Evolutionary conservation across 2,888 invertebrate genomes (phyloP), one percentile per base, ranked within the genome.

Genomic region (Xestobium rufovillosum): DNA sequence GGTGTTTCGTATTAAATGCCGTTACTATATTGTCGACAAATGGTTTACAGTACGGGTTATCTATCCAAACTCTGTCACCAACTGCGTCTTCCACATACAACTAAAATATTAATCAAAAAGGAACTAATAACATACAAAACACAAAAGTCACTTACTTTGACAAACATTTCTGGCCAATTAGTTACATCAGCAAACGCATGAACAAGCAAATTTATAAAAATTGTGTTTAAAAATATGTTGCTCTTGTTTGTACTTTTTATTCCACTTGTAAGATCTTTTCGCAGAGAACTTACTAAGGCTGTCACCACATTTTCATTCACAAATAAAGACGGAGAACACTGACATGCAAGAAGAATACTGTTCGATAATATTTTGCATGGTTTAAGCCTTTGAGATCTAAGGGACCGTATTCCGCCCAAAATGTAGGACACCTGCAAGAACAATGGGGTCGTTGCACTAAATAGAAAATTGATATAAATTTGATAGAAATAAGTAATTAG

Each of bases 51-150:
- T 89, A 86, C 0, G 86, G 79, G 51, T 86, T 81, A 60, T 96
- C 96, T 12, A 95, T 89, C 91, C 96, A 96, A 47, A 86, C 75
- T 23, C 95, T 73, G 56, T 97, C 96, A 27, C 88, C 90, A 1
- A 92, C 69, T 0, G 94, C 89, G 69, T 97, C 96, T 57, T 97
- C 96, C 41, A 95, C 81, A 62, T 91, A 96, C 0, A 89, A 76
- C 80, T 88, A 54, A 3, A 66, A 61, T 38, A 23, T 44, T 40
- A 37, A 35, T 38, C 6, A 19, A n/a, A n/a, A n/a, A n/a, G 15
- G 14, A 31, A 31, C 3, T 12, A 27, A 27, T 31, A 14, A 10
- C 4, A 31, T 31, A 9, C 10, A 8, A 12, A 10, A 11, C 8
- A 4, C 4, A 10, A 14, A 11, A 10, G 10, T 11, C 9, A 9